Base-by-base conservation (phyloP, 1,140 invertebrate species). In the Anoplophora glabripennis region DNA sequence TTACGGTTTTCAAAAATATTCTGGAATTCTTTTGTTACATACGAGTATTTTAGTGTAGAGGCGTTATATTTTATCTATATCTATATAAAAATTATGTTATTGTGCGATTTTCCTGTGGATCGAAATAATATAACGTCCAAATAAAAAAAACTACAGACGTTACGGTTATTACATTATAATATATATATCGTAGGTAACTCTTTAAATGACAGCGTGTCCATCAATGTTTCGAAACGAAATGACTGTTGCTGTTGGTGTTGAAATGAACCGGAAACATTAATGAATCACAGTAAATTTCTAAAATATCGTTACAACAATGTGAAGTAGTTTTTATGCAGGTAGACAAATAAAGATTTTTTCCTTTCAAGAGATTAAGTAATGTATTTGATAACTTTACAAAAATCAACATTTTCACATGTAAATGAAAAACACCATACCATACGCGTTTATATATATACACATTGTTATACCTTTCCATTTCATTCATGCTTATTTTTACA, bases 401-500 rank as follows among this genome's bases (percentile, higher is more conserved):
- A 57, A 49, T 57, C 36, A 57, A 57, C 45, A 46, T 57, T 46
- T 46, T 46, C 44, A 46, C 44, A 46, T 46, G 17, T 28, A 46
- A 46, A 46, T 46, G 44, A 46, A 46, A 46, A 46, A 46, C 44
- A 46, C 44, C 44, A 46, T 46, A 46, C 44, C 44, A 21, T 46
- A 46, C 17, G 17, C n/a, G 17, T 21, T 46, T 28, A 46, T 46
- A 46, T 44, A 44, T 28, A 28, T 46, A 46, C 28, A 46, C 44
- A 46, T 28, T 46, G 44, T 28, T 14, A 17, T 28, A 14, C 12
- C 12, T 21, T 10, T 46, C 10, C 11, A 8, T 64, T 60, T 65
- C 64, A 69, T 59, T 61, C 59, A 61, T 69, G 54, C 61, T 62
- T 61, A 58, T 61, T 59, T 68, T 69, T 69, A 69, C 62, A 67